Evolutionary conservation across 2,888 invertebrate genomes (phyloP), one percentile per base, ranked within the genome.

Genomic region (Hyppa rectilinea): DNA sequence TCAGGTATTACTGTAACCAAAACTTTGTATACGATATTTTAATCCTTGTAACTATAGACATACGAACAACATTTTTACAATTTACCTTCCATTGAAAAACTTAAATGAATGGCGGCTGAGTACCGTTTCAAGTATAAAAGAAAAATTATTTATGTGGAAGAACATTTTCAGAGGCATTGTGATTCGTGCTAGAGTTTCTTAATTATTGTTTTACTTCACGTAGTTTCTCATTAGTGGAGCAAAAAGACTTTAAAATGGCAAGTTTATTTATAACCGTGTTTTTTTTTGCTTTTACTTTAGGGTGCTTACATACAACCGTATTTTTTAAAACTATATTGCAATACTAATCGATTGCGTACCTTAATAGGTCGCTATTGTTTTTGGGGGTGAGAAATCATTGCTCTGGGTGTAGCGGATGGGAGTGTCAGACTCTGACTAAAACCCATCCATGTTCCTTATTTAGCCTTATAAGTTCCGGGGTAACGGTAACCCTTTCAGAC

Each of bases 211-310:
- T 75, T 75, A 78, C 79, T 83, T 61, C 75, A 82, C 80, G 75
- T 78, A 83, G 84, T 82, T 87, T 85, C 85, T 87, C 86, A 85
- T 87, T 88, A 87, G 84, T 80, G 67, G 17, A 60, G 60, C 74
- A 71, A 65, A 60, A 64, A 67, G 59, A 61, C 70, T 70, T 73
- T 74, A 70, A 81, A 83, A 79, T 50, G 62, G 50, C 67, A 83
- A 75, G 76, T 77, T 83, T 83, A 84, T 86, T 84, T 75, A 85
- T 81, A 66, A 69, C 68, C n/a, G 38, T 69, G 60, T 80, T 40
- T 20, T 74, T 56, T 66, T 55, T 49, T 45, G 31, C 17, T 74
- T 66, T 61, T 52, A 56, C 63, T 29, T 26, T 20, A 26, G 12
- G 26, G 26, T 40, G 26, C 4, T 17, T 23, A 47, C 17, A 34